phyloP scores from a whole-genome alignment of 2,113 vertebrate species.

The Progne subis region DNA sequence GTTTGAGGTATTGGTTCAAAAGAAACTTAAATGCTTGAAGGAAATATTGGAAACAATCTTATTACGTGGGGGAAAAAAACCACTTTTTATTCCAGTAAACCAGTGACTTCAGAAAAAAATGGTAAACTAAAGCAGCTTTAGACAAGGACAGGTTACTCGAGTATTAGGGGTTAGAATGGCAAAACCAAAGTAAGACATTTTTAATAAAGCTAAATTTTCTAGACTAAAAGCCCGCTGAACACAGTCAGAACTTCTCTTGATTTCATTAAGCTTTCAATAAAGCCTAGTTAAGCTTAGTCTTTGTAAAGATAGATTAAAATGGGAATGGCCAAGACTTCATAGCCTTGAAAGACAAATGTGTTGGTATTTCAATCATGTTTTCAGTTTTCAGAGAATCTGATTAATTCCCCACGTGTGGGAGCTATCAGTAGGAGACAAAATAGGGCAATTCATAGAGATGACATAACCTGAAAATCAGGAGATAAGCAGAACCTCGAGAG shows the following conservation, averaged over 20 bases:
- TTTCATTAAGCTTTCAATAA: background rate
- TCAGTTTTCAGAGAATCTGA: background rate
- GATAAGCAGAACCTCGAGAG: background rate
- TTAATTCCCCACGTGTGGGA: background rate
- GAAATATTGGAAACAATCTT: background rate
- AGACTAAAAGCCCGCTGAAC: background rate
- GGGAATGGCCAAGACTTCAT: background rate
- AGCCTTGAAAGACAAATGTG: background rate
- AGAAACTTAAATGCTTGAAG: background rate
- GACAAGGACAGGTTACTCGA: background rate
- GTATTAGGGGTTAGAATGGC: background rate
- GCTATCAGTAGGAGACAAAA: background rate
- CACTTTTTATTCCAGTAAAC: background rate
- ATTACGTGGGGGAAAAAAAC: rapidly evolving
- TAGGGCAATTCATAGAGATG: background rate
- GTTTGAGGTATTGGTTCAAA: background rate
- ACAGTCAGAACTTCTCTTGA: background rate
- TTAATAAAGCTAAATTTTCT: background rate
- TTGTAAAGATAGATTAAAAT: background rate
- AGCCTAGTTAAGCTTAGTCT: background rate
- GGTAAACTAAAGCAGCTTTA: background rate
- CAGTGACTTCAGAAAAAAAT: background rate
- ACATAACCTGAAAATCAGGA: background rate
- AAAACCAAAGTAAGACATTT: background rate
- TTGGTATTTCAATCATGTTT: background rate